Evolutionary conservation across 2,113 vertebrate genomes (phyloP).

Genomic region (Rynchops niger): DNA sequence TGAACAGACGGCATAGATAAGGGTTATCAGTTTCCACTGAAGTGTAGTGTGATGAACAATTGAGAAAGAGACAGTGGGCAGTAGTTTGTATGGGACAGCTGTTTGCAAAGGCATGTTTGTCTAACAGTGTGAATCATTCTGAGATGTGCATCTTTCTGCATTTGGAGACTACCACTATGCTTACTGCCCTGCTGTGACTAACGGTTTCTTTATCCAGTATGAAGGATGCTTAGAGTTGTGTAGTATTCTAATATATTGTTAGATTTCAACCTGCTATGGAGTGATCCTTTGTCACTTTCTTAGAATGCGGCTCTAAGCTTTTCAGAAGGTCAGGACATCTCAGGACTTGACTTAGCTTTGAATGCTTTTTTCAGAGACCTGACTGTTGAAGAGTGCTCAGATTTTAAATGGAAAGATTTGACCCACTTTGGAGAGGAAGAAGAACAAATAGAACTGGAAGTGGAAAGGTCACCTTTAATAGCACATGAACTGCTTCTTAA

Average conservation of each 20-base stretch:
- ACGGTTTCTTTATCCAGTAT: neutral
- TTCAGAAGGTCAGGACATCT: neutral
- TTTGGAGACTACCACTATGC: neutral
- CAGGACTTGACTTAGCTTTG: neutral
- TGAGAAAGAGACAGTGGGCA: neutral
- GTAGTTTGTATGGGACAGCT: neutral
- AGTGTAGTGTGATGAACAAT: neutral
- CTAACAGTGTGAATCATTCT: neutral
- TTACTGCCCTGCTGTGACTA: neutral
- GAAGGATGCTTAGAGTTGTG: neutral
- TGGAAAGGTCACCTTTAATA: constrained; percentile 76
- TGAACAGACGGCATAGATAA: neutral
- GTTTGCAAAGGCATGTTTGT: neutral
- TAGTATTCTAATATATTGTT: neutral
- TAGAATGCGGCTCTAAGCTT: neutral
- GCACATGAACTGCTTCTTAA: constrained; percentile 58
- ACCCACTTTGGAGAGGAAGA: constrained; percentile 62
- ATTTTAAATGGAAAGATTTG: constrained; percentile 70
- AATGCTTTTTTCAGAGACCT: neutral
- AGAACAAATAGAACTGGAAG: constrained; percentile 82
- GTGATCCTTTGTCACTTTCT: neutral
- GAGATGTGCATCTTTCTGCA: neutral
- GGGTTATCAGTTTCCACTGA: neutral
- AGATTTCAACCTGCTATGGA: neutral
- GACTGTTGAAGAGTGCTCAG: constrained; percentile 19